Base-by-base conservation (phyloP, 2,113 vertebrate species). In the Ranitomeya imitator region DNA sequence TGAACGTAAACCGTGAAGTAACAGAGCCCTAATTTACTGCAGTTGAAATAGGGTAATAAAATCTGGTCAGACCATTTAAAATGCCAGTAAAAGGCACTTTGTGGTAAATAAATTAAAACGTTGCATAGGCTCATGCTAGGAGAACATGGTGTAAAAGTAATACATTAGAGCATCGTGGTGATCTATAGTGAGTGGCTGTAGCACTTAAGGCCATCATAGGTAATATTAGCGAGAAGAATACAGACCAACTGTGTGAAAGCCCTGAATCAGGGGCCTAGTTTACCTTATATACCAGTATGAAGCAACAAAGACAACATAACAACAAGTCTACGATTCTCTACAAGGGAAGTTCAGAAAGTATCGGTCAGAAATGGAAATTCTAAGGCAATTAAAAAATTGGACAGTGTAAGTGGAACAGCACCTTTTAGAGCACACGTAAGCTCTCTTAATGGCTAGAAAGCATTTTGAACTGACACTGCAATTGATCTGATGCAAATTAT, bases 401-500 rank as follows among this genome's bases (percentile, higher is more conserved):
- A 83, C 59, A 14, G 16, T 65, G 76, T 87, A 89, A 89, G 81
- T 85, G 87, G 73, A 85, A 85, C 87, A 85, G 81, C 87, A 89
- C 87, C 87, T 89, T 88, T 85, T 76, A 85, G 79, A 89, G 82
- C 81, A 85, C 87, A 89, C 57, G 61, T 81, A 89, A 63, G 73
- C 74, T 89, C 82, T 89, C 82, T 45, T 85, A 85, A 89, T 85
- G 87, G 81, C 87, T 85, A 89, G 87, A 85, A 89, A 89, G 87
- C 87, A 89, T 89, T 88, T 89, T 65, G 61, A 85, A 83, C 87
- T 78, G 87, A 89, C 87, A 89, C 87, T 89, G 87, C 87, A 89
- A 87, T 89, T 89, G 87, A 89, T 89, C 87, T 89, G 82, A 84
- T 83, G 87, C 81, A 89, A 89, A 89, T 89, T 84, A 89, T 89